Percentiles rank a stretch among this genome's conserved stretches.
These are phyloP conservation scores for Chouioia cunea DNA, from an alignment of 2,888 invertebrate genomes.

Conservation along the genomic window DNA sequence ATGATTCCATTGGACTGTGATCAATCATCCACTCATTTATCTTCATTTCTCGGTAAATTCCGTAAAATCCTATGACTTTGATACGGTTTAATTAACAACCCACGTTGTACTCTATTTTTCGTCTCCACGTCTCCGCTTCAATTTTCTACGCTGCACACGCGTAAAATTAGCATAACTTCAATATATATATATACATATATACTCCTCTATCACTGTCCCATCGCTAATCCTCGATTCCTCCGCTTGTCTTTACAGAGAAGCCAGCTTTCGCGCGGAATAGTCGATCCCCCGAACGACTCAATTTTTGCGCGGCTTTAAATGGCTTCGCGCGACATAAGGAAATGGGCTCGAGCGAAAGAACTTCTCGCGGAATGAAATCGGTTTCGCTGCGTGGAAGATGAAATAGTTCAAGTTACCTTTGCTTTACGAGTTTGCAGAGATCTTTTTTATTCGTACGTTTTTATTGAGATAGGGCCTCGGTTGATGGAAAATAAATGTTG, in stretches of 20 bases:
- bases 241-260: slow-evolving; percentile 10
- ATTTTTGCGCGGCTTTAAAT: slow-evolving; percentile 47
- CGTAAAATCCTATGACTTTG: too few species aligned
- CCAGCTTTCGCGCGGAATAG: background rate
- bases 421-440: slow-evolving; percentile 7
- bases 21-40: too few species aligned
- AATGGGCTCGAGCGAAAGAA: slow-evolving; percentile 25
- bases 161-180: too few species aligned
- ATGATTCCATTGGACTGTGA: too few species aligned
- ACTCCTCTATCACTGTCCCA: too few species aligned
- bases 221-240: slow-evolving; percentile 9
- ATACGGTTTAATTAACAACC: background rate
- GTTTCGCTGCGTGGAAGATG: slow-evolving; percentile 18
- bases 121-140: slow-evolving; percentile 15
- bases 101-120: background rate
- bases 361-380: slow-evolving; percentile 20
- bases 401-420: slow-evolving; percentile 42
- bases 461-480: slow-evolving; percentile 1
- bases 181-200: too few species aligned
- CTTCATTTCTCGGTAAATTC: too few species aligned
- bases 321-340: slow-evolving; percentile 27
- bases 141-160: too few species aligned
- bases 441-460: background rate
- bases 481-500: slow-evolving; percentile 33
- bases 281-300: slow-evolving; percentile 38